phyloP scores from a whole-genome alignment of 2,113 vertebrate genomes.

The Aspiorhynchus laticeps region DNA sequence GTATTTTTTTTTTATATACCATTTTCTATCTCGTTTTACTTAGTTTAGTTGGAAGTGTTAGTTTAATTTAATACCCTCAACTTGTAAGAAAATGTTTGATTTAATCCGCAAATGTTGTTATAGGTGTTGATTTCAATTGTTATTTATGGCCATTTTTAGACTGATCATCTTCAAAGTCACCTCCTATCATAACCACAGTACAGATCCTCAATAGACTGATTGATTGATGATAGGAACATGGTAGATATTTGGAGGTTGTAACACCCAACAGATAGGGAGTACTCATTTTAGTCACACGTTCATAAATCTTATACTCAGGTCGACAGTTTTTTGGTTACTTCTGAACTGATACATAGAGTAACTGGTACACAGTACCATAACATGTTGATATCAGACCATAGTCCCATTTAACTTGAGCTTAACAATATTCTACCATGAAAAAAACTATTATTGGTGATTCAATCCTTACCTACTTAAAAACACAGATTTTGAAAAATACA shows the following conservation, averaged over 20 bases:
- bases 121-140: not conserved
- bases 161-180: not conserved
- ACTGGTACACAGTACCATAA: not conserved
- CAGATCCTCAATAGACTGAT: not conserved
- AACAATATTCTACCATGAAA: not conserved
- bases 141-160: not conserved
- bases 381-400: too few relatives aligned
- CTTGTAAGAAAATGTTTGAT: too few relatives aligned
- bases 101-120: not conserved
- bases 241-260: not conserved
- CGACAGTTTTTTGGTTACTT: not conserved
- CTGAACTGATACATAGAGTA: slow-evolving; percentile 8
- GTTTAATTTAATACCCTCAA: not conserved
- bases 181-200: not conserved
- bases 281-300: not conserved
- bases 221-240: not conserved
- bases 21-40: not conserved
- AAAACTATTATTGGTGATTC: not conserved
- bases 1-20: too few relatives aligned
- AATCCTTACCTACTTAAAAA: not conserved
- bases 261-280: not conserved
- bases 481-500: not conserved
- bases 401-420: too few relatives aligned
- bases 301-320: not conserved
- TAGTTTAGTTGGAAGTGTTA: not conserved